Evolutionary conservation across 2,113 vertebrate genomes (phyloP), one percentile per base, ranked within the genome.

Genomic region (Excalfactoria chinensis): DNA sequence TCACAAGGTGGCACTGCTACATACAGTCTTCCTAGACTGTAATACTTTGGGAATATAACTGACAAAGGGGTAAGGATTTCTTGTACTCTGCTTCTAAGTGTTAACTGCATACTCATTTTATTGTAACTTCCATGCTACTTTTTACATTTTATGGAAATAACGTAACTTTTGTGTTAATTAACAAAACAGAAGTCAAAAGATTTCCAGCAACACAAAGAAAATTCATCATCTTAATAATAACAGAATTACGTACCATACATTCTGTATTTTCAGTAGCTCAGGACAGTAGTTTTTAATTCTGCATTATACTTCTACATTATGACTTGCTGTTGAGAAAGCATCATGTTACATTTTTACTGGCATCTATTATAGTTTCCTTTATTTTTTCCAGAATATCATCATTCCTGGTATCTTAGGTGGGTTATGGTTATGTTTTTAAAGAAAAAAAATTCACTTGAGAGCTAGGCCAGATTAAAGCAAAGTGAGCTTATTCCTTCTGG

Each of bases 1-100:
- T 91, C 96, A 93, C 86, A 51, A 96, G 95, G 71, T 92, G 96
- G 95, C 95, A 92, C 46, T 96, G 71, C 75, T 78, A 9, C 74
- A 69, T 28, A 6, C 1, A 17, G 25, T 11, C 62, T 43, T 66
- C 26, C 11, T 46, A 22, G 4, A 19, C 4, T 1, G 16, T 49
- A 32, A 9, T 72, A 8, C 30, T 75, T 48, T 11, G 16, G 37
- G 30, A 35, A 26, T 3, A 0, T 1, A 7, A 23, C 40, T 62
- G 26, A 40, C 23, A 17, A 3, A 10, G 23, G 16, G 14, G 5
- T 66, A 14, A 53, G 23, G 34, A 58, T 20, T 69, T 53, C 3
- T 4, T 11, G 2, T 64, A 5, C 2, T 6, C 30, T 37, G 16
- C 35, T 77, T 84, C 0, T 22, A 21, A 34, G 41, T 64, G 60